A percentile compares a stretch with the other conserved stretches of the same genome.
These are phyloP conservation scores for Eupithecia insigniata DNA, from an alignment of 2,888 invertebrate genomes.

Conservation along the genomic window DNA sequence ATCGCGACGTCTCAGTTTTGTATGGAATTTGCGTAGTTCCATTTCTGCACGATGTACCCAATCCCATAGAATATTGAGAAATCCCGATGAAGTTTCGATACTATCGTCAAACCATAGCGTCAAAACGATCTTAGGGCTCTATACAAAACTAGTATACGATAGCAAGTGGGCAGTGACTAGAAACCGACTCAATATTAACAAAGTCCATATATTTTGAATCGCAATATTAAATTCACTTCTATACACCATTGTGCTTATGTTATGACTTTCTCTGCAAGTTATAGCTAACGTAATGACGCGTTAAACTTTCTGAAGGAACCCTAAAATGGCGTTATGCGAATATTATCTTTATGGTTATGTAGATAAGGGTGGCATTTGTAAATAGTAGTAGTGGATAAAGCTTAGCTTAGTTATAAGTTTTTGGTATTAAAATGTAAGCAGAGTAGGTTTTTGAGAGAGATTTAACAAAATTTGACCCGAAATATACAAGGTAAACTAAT, in stretches of 20 bases:
- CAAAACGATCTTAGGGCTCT: too few relatives aligned
- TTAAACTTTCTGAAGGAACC: conserved; percentile 52
- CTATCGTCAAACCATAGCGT: too few relatives aligned
- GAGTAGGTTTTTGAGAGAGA: background rate
- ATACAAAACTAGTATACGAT: background rate
- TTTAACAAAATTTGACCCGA: background rate
- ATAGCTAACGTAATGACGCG: conserved; percentile 61
- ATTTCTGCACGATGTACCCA: too few relatives aligned
- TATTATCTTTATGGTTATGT: conserved; percentile 47
- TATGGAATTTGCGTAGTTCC: too few relatives aligned
- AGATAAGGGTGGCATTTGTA: conserved; percentile 32
- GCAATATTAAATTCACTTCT: conserved; percentile 23
- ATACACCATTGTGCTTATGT: conserved; percentile 45
- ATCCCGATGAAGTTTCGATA: too few relatives aligned
- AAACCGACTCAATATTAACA: background rate
- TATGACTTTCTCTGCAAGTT: conserved; percentile 64
- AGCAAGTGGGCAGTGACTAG: background rate
- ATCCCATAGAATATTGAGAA: too few relatives aligned
- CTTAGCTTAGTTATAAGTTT: conserved; percentile 14
- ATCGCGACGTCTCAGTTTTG: too few relatives aligned
- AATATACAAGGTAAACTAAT: background rate
- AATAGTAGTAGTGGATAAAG: conserved; percentile 5
- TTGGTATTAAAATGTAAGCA: background rate
- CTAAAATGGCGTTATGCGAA: conserved; percentile 48
- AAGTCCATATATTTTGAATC: background rate